Evolutionary conservation across 1,140 invertebrate genomes (phyloP).

Genomic region (Daktulosphaira vitifoliae): DNA sequence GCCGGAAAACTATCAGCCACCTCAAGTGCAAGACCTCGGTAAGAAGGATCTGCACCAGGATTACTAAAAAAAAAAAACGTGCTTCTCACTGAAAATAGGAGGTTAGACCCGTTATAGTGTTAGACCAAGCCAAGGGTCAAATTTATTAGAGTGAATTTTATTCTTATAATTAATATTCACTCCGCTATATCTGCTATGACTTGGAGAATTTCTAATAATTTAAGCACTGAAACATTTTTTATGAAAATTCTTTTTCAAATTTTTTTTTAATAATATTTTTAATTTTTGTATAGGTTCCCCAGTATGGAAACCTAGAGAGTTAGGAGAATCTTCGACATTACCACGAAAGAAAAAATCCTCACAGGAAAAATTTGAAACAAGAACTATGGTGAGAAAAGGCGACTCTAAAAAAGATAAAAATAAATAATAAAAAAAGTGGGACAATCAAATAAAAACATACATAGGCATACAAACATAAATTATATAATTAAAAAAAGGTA

Average conservation of each 20-base stretch:
- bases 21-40: constrained; percentile 77
- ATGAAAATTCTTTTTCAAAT: no score
- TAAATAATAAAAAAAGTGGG: constrained; percentile 23
- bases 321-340: constrained; percentile 40
- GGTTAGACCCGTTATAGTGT: constrained; percentile 27
- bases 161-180: background rate
- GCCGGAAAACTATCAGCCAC: constrained; percentile 77
- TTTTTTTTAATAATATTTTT: no score
- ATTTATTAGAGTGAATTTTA: constrained; percentile 10
- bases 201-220: no score
- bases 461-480: constrained; percentile 17
- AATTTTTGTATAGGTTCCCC: constrained; percentile 61
- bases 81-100: constrained; percentile 25
- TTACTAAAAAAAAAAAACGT: constrained; percentile 27
- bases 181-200: no score
- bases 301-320: constrained; percentile 82
- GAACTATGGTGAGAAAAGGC: constrained; percentile 35
- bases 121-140: constrained; percentile 3
- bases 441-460: constrained; percentile 9
- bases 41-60: constrained; percentile 43
- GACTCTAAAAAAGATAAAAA: constrained; percentile 34
- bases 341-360: constrained; percentile 41
- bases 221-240: no score
- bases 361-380: constrained; percentile 37
- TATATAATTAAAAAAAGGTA: background rate